phyloP scores from a whole-genome alignment of 2,888 invertebrate genomes.

The Julus scanicus region DNA sequence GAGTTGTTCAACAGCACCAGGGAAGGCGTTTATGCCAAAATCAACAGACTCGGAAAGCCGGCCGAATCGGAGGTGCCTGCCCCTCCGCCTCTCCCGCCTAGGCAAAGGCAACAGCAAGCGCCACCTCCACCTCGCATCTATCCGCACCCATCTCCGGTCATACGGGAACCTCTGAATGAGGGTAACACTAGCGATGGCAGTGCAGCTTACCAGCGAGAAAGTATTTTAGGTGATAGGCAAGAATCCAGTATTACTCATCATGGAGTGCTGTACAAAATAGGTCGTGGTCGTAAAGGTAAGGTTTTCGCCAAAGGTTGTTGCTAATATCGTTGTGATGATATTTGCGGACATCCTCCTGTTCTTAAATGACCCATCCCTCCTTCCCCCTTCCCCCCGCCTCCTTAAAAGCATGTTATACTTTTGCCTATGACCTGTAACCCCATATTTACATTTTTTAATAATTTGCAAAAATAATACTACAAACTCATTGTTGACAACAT shows the following conservation, averaged over 20 bases:
- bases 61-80: neutral
- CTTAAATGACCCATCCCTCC: no score
- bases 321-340: neutral
- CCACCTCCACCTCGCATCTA: neutral
- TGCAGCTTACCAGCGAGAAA: neutral
- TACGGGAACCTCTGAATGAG: neutral
- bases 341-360: no score
- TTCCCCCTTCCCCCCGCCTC: no score
- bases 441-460: no score
- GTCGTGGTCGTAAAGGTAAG: slow-evolving; percentile 52
- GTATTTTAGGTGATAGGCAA: neutral
- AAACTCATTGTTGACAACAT: no score
- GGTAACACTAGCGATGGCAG: neutral
- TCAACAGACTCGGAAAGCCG: slow-evolving; percentile 25
- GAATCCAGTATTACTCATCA: slow-evolving; percentile 24
- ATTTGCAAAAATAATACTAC: no score
- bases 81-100: slow-evolving; percentile 49
- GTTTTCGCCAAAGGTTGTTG: neutral
- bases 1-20: neutral
- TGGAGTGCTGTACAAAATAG: slow-evolving; percentile 53
- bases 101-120: neutral
- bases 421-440: no score
- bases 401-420: no score
- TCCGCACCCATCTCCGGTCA: neutral
- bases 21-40: slow-evolving; percentile 55